Evolutionary conservation across 2,797 vertebrate species (phyloP).

Genomic region (Rhadinocentrus ornatus): DNA sequence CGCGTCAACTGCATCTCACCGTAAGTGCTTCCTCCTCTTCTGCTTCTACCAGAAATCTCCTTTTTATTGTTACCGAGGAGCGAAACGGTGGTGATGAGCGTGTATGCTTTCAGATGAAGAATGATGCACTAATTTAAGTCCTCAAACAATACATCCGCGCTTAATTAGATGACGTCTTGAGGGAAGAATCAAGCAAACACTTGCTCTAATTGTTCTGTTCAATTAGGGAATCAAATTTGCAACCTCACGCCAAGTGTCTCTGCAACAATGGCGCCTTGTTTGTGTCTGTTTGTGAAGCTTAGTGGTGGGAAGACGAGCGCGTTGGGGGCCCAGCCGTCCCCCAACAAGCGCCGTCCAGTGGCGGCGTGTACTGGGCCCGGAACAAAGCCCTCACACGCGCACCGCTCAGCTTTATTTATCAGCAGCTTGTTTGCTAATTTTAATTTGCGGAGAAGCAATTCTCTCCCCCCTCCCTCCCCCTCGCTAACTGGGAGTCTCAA

Average conservation of each 20-base stretch:
- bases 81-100: slow-evolving; percentile 55
- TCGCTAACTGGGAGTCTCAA: slow-evolving; percentile 94
- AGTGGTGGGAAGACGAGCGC: slow-evolving; percentile 58
- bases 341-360: slow-evolving; percentile 75
- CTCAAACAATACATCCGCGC: slow-evolving; percentile 79
- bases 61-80: slow-evolving; percentile 40
- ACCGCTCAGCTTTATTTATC: slow-evolving; percentile 96
- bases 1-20: slow-evolving; percentile 87
- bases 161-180: slow-evolving; percentile 87
- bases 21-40: slow-evolving; percentile 72
- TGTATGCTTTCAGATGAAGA: slow-evolving; percentile 70
- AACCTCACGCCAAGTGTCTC: slow-evolving; percentile 79
- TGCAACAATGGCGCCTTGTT: slow-evolving; percentile 82
- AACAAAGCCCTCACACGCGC: slow-evolving; percentile 87
- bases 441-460: slow-evolving; percentile 95
- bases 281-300: slow-evolving; percentile 79
- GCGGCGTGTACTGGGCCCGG: slow-evolving; percentile 65
- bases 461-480: slow-evolving; percentile 53
- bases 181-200: slow-evolving; percentile 85
- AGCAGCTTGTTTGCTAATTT: slow-evolving; percentile 99
- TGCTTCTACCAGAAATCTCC: slow-evolving; percentile 32
- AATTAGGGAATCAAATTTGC: slow-evolving; percentile 87
- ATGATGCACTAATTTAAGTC: slow-evolving; percentile 81
- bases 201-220: slow-evolving; percentile 87
- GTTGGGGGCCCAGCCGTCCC: slow-evolving; percentile 60